These are phyloP conservation scores for rabbit (Oryctolagus cuniculus) DNA, from an alignment of 2,113 vertebrate genomes.

Conservation along the genomic window mOryCun1.1 NC_091445.1:92357001-92357500, in stretches of 20 bases:
- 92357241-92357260: not conserved
- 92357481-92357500: too few relatives aligned
- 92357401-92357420: not conserved
- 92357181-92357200: not conserved
- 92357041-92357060: not conserved
- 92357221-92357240: not conserved
- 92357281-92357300: too few relatives aligned
- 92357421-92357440: not conserved
- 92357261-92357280: not conserved
- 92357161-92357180: not conserved
- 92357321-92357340: not conserved
- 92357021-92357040: not conserved
- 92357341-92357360: not conserved
- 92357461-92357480: not conserved
- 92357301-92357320: too few relatives aligned
- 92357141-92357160: not conserved
- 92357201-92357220: not conserved
- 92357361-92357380: too few relatives aligned
- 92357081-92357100: too few relatives aligned
- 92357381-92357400: not conserved
- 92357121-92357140: rapidly evolving
- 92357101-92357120: not conserved
- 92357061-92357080: rapidly evolving
- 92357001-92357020: not conserved
- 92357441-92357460: not conserved